A percentile compares a stretch with the other conserved stretches of the same genome.
These are phyloP conservation scores for Sebastes hubbsi DNA, from an alignment of 2,797 vertebrate genomes.

Conservation along the genomic window DNA sequence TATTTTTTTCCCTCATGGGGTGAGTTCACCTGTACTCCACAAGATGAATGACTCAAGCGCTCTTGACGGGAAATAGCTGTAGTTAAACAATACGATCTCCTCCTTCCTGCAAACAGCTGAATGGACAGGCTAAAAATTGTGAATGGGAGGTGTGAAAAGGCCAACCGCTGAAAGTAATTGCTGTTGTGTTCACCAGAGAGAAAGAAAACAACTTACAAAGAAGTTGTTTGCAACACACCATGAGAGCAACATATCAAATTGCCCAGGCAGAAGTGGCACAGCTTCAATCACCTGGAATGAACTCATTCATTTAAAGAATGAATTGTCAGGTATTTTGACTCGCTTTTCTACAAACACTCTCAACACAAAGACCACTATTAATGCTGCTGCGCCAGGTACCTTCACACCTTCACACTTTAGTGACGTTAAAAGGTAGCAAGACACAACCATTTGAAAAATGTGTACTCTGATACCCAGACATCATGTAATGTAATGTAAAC, in stretches of 20 bases:
- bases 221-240: constrained; percentile 50
- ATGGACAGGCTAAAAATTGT: constrained; percentile 51
- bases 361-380: constrained; percentile 24
- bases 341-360: not conserved
- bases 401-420: constrained; percentile 43
- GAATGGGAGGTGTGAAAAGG: constrained; percentile 65
- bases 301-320: constrained; percentile 48
- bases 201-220: constrained; percentile 55
- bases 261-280: constrained; percentile 18
- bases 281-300: constrained; percentile 45
- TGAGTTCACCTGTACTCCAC: constrained; percentile 59
- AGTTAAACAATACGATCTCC: constrained; percentile 62
- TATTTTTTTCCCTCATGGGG: constrained; percentile 57
- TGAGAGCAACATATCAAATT: constrained; percentile 60
- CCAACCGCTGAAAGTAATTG: constrained; percentile 67
- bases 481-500: constrained; percentile 28
- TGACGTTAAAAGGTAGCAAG: constrained; percentile 35
- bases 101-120: constrained; percentile 49
- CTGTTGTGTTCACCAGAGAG: constrained; percentile 59
- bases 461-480: constrained; percentile 12
- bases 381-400: not conserved
- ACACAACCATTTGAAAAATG: constrained; percentile 27
- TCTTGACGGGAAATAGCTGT: constrained; percentile 56
- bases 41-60: constrained; percentile 67
- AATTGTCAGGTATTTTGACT: constrained; percentile 26